These are phyloP conservation scores for Axinella damicornis DNA, from an alignment of 37 sponge, comb jelly and placozoan genomes.

Conservation along the genomic window DNA sequence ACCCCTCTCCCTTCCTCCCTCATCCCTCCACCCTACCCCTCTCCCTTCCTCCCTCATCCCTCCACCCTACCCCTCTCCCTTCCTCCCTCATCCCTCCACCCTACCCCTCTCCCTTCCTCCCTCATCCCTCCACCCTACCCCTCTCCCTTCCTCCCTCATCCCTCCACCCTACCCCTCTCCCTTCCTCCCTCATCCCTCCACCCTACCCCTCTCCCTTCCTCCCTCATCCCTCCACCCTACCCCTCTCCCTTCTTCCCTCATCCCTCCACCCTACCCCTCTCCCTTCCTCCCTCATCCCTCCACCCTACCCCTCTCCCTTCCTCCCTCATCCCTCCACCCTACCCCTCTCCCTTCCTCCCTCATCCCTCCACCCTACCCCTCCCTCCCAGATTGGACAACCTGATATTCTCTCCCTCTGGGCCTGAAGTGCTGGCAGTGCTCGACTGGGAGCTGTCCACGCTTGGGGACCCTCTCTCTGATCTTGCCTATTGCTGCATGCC, in stretches of 20 bases:
- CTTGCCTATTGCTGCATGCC: constrained; percentile 74
- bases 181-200: not conserved
- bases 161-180: not conserved
- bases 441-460: constrained; percentile 90
- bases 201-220: not conserved
- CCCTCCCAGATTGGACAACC: constrained; percentile 64
- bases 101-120: not conserved
- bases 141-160: not conserved
- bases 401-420: constrained; percentile 44
- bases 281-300: not conserved
- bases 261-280: not conserved
- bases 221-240: not conserved
- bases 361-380: not conserved
- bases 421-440: constrained; percentile 75
- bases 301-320: not conserved
- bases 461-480: constrained; percentile 83
- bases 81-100: not conserved
- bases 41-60: not conserved
- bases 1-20: not conserved
- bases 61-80: not conserved
- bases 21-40: not conserved
- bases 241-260: not conserved
- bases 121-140: not conserved
- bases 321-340: not conserved
- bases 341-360: not conserved